Evolutionary conservation across 2,113 vertebrate species (phyloP), one percentile per base, ranked within the genome.

Genomic region (Camarhynchus parvulus): DNA sequence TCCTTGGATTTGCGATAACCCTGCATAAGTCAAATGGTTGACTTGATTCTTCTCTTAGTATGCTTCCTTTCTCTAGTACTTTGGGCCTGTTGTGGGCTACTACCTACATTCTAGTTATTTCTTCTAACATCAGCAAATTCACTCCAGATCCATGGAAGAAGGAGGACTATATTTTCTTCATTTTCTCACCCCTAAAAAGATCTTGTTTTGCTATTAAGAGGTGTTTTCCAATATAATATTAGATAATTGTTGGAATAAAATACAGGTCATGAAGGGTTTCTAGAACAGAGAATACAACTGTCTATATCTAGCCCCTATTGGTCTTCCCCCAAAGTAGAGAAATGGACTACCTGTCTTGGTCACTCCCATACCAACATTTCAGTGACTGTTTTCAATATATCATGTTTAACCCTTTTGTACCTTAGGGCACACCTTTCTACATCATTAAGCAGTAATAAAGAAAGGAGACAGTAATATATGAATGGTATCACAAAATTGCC

Each of bases 401-500:
- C 52, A 64, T 28, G 61, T 78, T 78, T 87, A 96, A 81, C 44
- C 49, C 67, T 79, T 94, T 83, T 63, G 50, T 68, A 77, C 52
- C 42, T 28, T 20, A 75, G 61, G 33, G 22, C 30, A 81, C 33
- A 56, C 31, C 37, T 80, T 90, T 85, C 81, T 84, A 79, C 28
- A 62, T 69, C 59, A 50, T 83, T 83, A 79, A 89, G 21, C 66
- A 80, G 46, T 87, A 91, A 85, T 66, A 59, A 89, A 74, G 69
- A 84, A 74, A 49, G 72, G 23, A 69, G 56, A 62, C 56, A 47
- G 50, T 67, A 20, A 72, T 46, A 13, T 53, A 82, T 79, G 49
- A 73, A 72, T 31, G 14, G 15, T 14, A 69, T 46, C n/a, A 66
- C 28, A 83, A 80, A 89, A 69, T 39, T 82, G 5, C 24, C 75